Conservation (phyloP, 2,797 vertebrate species). For the Platyrinchus mystaceus region DNA sequence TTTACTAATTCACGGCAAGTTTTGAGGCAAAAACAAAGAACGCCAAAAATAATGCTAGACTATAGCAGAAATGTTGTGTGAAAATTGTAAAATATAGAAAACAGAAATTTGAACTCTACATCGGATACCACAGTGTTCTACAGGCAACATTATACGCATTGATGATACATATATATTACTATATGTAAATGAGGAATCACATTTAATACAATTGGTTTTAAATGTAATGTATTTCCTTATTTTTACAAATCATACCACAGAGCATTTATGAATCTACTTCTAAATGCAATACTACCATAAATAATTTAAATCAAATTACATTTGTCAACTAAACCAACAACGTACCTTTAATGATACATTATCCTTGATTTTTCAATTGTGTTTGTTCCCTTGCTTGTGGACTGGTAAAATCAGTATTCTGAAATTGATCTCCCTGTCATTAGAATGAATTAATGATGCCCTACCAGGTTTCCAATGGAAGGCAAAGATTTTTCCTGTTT, state of each 20-base stretch:
- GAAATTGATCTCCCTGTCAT: neutral
- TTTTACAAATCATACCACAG: neutral
- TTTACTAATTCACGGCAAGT: neutral
- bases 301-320: constrained; percentile 57
- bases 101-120: neutral
- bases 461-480: neutral
- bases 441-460: neutral
- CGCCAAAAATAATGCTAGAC: neutral
- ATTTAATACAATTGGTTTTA: neutral
- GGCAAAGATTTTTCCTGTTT: neutral
- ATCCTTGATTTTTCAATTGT: neutral
- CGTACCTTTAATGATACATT: neutral
- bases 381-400: neutral
- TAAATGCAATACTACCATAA: neutral
- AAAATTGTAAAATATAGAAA: neutral
- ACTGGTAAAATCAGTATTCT: neutral
- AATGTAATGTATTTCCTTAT: neutral
- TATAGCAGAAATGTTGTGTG: neutral
- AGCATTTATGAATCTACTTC: neutral
- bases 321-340: neutral
- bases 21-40: neutral
- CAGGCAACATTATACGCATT: neutral
- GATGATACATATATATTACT: neutral
- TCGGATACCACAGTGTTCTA: neutral
- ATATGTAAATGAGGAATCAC: neutral